These are phyloP conservation scores for Meiosimyza platycephala DNA, from an alignment of 2,888 invertebrate species.

Conservation along the genomic window DNA sequence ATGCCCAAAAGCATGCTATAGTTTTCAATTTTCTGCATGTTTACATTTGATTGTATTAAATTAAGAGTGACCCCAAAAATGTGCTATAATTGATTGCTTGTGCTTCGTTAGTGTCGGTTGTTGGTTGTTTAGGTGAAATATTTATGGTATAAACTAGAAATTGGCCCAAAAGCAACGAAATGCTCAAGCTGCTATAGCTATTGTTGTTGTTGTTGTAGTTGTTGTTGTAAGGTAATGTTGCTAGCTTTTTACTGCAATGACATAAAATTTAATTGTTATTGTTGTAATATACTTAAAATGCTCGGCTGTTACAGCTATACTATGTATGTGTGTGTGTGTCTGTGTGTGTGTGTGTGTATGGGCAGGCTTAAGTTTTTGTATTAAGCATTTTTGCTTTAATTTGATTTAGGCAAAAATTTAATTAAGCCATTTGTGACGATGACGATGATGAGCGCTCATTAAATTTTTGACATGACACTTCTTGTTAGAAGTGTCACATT, in stretches of 20 bases:
- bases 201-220: too few relatives aligned
- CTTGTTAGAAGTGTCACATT: too few relatives aligned
- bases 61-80: constrained; percentile 22
- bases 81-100: constrained; percentile 27
- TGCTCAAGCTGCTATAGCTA: too few relatives aligned
- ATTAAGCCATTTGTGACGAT: constrained; percentile 8
- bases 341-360: constrained; percentile 26
- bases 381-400: constrained; percentile 17
- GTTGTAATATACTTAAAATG: constrained; percentile 24
- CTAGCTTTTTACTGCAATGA: constrained; percentile 17
- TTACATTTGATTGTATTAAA: constrained; percentile 29
- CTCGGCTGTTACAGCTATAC: not conserved
- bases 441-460: constrained; percentile 10
- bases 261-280: constrained; percentile 31
- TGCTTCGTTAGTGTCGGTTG: not conserved
- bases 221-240: not conserved
- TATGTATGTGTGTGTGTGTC: constrained; percentile 24
- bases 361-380: constrained; percentile 22
- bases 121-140: too few relatives aligned
- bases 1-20: constrained; percentile 3
- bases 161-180: too few relatives aligned
- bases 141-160: too few relatives aligned
- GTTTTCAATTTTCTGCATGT: constrained; percentile 33
- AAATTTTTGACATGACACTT: too few relatives aligned
- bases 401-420: too few relatives aligned